Evolutionary conservation across 1,140 invertebrate genomes (phyloP), one percentile per base, ranked within the genome.

Genomic region (Octopus bimaculoides): DNA sequence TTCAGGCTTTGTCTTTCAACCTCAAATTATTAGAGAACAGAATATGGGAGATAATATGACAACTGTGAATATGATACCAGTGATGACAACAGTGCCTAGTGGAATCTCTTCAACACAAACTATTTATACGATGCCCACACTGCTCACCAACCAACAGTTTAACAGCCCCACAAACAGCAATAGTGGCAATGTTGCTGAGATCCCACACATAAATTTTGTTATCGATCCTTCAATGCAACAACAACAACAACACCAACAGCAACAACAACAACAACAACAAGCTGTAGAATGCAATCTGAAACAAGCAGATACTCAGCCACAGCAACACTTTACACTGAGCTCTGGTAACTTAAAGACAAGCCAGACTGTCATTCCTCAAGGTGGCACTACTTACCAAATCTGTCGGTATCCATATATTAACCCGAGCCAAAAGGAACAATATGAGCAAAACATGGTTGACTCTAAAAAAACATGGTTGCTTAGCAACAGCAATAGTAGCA

Each of bases 41-140:
- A 20, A 17, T 17, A 17, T 53, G 52, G 17, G 26, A 52, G 74
- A 75, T 7, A 75, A 75, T 75, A 75, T 75, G 52, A 52, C 74
- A 14, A 53, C 74, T 26, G 74, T 75, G 8, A 75, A 75, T 52
- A 75, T 75, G 74, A 75, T 75, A 14, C 74, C 74, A 41, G 74
- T 75, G 74, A 75, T 75, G 74, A 75, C 74, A 7, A 75, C 74
- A 10, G 52, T 75, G 41, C 61, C 61, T 66, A n/a, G n/a, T n/a
- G n/a, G 12, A 12, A 66, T 66, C 12, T 14, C 61, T n/a, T 17
- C 74, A 75, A 75, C 74, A 26, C 74, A n/a, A 7, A 53, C 74
- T 41, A 41, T 75, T 14, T 14, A 52, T 41, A 75, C 74, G 8
- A 52, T 75, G 52, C 74, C 74, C 20, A 17, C 74, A 12, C 8